phyloP scores from a whole-genome alignment of 2,888 invertebrate species.

The Brachypterus glaber region DNA sequence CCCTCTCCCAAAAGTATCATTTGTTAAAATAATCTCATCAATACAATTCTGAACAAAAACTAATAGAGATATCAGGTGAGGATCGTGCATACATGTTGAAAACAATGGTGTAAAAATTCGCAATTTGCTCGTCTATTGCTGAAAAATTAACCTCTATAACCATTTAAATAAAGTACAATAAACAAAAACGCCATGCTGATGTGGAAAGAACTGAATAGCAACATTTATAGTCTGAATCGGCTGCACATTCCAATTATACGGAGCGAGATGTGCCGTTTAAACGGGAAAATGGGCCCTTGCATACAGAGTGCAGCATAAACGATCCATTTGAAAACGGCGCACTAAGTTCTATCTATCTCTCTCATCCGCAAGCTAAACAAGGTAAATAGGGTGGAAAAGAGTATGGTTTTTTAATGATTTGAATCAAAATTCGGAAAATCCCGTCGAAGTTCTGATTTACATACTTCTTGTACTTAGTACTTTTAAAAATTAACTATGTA shows the following conservation, averaged over 20 bases:
- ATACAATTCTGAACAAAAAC: too few relatives aligned
- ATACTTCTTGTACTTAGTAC: too few relatives aligned
- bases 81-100: too few relatives aligned
- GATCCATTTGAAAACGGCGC: conserved; percentile 14
- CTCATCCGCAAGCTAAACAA: neutral
- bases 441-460: too few relatives aligned
- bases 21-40: too few relatives aligned
- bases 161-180: conserved; percentile 22
- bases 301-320: conserved; percentile 32
- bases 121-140: conserved; percentile 4
- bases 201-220: conserved; percentile 29
- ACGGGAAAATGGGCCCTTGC: conserved; percentile 32
- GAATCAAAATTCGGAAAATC: too few relatives aligned
- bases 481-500: too few relatives aligned
- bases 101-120: conserved; percentile 2
- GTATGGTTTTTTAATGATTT: too few relatives aligned
- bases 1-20: too few relatives aligned
- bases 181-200: conserved; percentile 28
- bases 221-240: conserved; percentile 29
- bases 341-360: neutral
- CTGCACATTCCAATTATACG: conserved; percentile 35
- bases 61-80: too few relatives aligned
- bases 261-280: conserved; percentile 31
- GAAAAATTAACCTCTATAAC: conserved; percentile 8
- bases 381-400: neutral